A percentile compares a stretch with the other conserved stretches of the same genome.
These are phyloP conservation scores for Stenolophus ochropezus DNA, from an alignment of 2,888 invertebrate genomes.

Conservation along the genomic window DNA sequence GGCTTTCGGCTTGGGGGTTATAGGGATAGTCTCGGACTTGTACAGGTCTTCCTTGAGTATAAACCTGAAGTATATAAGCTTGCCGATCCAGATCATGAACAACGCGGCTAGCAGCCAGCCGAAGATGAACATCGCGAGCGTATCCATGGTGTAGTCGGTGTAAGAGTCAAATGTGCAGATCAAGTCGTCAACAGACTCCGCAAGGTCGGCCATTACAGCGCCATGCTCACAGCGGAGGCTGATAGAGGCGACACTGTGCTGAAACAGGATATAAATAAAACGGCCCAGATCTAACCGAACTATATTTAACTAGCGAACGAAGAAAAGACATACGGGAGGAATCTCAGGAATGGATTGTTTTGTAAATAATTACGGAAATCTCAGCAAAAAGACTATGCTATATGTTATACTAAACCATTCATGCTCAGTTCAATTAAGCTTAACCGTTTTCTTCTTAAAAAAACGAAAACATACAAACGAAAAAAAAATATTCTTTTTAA, in stretches of 20 bases:
- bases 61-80: slow-evolving; percentile 81
- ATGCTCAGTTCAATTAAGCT: too few relatives aligned
- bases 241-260: background rate
- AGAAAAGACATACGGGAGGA: slow-evolving; percentile 11
- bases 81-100: slow-evolving; percentile 86
- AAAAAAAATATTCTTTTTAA: too few relatives aligned
- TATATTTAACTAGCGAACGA: background rate
- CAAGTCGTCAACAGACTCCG: slow-evolving; percentile 95
- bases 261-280: slow-evolving; percentile 38
- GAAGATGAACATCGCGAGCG: slow-evolving; percentile 92
- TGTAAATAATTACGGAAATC: background rate
- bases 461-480: too few relatives aligned
- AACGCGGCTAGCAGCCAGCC: slow-evolving; percentile 91
- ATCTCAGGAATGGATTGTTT: slow-evolving; percentile 4
- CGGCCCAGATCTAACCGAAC: slow-evolving; percentile 32
- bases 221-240: slow-evolving; percentile 62
- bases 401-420: too few relatives aligned
- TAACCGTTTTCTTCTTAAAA: too few relatives aligned
- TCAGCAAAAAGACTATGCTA: background rate
- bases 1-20: slow-evolving; percentile 27
- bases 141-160: slow-evolving; percentile 95
- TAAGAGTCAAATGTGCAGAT: slow-evolving; percentile 94
- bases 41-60: slow-evolving; percentile 53
- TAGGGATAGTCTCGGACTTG: slow-evolving; percentile 49
- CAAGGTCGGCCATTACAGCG: slow-evolving; percentile 85